Evolutionary conservation across 2,797 vertebrate species (phyloP).

Genomic region (Brachyalestes nurse): DNA sequence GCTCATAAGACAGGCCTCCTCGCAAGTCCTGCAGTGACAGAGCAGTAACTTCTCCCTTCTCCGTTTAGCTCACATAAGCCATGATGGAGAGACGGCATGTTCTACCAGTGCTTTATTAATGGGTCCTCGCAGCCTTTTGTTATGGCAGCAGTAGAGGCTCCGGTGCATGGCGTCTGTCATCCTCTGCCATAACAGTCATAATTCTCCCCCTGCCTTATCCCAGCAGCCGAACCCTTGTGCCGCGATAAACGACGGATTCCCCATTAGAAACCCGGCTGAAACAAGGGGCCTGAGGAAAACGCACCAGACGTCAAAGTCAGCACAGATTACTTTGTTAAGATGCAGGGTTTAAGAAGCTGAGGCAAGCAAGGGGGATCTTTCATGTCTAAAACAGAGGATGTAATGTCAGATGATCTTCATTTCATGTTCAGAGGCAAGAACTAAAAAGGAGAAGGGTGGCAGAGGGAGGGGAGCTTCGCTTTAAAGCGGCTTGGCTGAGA

Average conservation of each 20-base stretch:
- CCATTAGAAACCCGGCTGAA: slow-evolving; percentile 45
- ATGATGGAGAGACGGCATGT: slow-evolving; percentile 54
- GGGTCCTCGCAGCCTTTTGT: slow-evolving; percentile 52
- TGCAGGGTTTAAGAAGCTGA: slow-evolving; percentile 39
- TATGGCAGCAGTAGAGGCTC: slow-evolving; percentile 55
- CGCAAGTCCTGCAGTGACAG: slow-evolving; percentile 15
- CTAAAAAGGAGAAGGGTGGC: background rate
- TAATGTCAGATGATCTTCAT: slow-evolving; percentile 44
- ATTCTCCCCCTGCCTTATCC: slow-evolving; percentile 53
- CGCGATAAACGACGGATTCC: slow-evolving; percentile 58
- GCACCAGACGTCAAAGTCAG: slow-evolving; percentile 45
- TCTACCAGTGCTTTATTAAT: slow-evolving; percentile 55
- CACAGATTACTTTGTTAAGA: slow-evolving; percentile 46
- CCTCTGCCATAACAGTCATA: slow-evolving; percentile 55
- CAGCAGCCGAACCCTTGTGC: slow-evolving; percentile 48
- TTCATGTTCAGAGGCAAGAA: slow-evolving; percentile 47
- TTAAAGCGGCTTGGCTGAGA: slow-evolving; percentile 53
- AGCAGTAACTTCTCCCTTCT: slow-evolving; percentile 40
- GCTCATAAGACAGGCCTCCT: slow-evolving; percentile 10
- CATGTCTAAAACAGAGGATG: slow-evolving; percentile 55
- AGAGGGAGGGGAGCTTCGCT: slow-evolving; percentile 13
- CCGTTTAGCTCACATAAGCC: slow-evolving; percentile 48
- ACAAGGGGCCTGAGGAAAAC: slow-evolving; percentile 4
- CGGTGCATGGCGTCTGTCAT: slow-evolving; percentile 52
- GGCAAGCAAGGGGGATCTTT: slow-evolving; percentile 40